Percentiles rank a stretch among this genome's conserved stretches.
Evolutionary conservation across 2,113 vertebrate genomes (phyloP).

Genomic region (Thamnophis sirtalis): DNA sequence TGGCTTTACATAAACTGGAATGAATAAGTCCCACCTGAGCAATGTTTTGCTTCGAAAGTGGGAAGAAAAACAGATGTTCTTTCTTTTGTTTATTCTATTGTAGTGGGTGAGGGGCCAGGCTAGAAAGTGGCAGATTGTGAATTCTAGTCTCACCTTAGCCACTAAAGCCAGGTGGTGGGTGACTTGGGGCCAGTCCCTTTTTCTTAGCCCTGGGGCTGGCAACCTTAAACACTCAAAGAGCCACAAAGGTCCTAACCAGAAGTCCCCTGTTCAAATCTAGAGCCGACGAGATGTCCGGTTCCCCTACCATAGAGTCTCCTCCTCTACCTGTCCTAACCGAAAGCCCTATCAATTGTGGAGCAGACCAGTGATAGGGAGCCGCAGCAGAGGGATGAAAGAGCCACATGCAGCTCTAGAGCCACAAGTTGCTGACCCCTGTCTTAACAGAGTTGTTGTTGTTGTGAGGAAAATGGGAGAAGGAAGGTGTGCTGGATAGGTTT

Average conservation of each 20-base stretch:
- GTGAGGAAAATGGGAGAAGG: background rate
- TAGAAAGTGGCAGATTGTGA: background rate
- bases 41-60: constrained; percentile 25
- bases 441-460: background rate
- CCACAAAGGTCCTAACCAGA: no score
- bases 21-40: constrained; percentile 24
- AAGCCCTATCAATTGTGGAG: no score
- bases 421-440: no score
- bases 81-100: background rate
- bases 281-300: no score
- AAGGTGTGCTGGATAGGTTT: no score
- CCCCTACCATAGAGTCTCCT: no score
- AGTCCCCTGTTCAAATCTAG: no score
- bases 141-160: background rate
- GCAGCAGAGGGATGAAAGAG: no score
- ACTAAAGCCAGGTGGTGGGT: background rate
- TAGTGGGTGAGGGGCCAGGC: background rate
- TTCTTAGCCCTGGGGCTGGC: background rate
- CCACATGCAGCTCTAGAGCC: no score
- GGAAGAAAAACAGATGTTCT: background rate
- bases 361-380: no score
- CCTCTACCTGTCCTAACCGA: no score
- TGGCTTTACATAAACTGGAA: constrained; percentile 7
- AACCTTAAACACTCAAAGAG: no score
- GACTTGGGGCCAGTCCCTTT: background rate